phyloP scores from a whole-genome alignment of 2,113 vertebrate genomes.

The Forbesichthys agassizii region DNA sequence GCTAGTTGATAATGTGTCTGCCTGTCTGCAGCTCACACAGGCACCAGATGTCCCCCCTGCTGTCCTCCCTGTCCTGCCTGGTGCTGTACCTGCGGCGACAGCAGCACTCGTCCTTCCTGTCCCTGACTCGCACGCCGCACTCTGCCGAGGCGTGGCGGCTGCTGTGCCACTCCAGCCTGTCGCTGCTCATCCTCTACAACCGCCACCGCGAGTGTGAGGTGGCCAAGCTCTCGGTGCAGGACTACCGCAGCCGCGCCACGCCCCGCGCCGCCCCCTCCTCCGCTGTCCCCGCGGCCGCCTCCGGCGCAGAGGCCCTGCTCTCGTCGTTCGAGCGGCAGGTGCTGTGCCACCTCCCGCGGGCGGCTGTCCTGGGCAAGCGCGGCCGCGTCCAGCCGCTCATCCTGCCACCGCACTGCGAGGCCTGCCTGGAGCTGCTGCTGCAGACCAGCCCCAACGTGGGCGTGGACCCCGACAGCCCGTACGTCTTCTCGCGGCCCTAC shows the following conservation, averaged over 20 bases:
- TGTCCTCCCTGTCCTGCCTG: constrained; percentile 78
- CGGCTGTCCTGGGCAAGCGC: constrained; percentile 74
- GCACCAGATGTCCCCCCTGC: constrained; percentile 74
- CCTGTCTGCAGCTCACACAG: constrained; percentile 52
- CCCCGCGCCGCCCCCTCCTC: constrained; percentile 22
- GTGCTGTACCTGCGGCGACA: constrained; percentile 74
- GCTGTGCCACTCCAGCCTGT: constrained; percentile 80
- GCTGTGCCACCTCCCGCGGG: constrained; percentile 71
- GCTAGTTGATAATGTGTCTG: not conserved
- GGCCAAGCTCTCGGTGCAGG: constrained; percentile 76
- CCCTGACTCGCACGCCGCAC: constrained; percentile 68
- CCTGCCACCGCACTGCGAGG: constrained; percentile 74
- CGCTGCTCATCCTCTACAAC: constrained; percentile 80
- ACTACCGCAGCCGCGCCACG: constrained; percentile 69
- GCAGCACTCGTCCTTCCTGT: constrained; percentile 76
- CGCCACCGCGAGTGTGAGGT: constrained; percentile 80
- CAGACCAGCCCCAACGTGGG: constrained; percentile 76
- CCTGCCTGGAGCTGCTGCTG: constrained; percentile 77
- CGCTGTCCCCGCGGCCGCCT: constrained; percentile 26
- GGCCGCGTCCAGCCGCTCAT: constrained; percentile 76
- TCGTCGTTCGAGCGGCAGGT: constrained; percentile 78
- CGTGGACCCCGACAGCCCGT: constrained; percentile 78
- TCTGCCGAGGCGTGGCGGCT: constrained; percentile 79
- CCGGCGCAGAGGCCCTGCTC: constrained; percentile 65
- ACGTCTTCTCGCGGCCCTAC: constrained; percentile 78